Base-by-base conservation (phyloP, 1,140 invertebrate species). In the Reticulitermes speratus region DNA sequence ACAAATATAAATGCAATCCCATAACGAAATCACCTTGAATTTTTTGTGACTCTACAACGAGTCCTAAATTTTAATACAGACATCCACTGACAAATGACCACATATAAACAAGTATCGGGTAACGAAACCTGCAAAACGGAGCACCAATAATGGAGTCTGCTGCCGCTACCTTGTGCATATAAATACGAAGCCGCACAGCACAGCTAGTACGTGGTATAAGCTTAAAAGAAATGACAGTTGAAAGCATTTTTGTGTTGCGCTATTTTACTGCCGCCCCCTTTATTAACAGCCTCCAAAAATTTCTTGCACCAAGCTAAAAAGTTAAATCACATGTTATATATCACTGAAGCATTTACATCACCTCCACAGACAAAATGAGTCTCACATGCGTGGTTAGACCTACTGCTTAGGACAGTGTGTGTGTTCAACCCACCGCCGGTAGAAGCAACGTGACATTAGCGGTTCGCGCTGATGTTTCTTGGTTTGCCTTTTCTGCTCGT, bases 211-310 rank as follows among this genome's bases (percentile, higher is more conserved):
- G n/a, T 21, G 38, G 25, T 45, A n/a, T 83, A 44, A 48, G 83
- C 16, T 52, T 84, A 84, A 84, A 84, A 84, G 83, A 52, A 84
- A 84, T 84, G 45, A 52, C 52, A 84, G 44, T 84, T 84, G 83
- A 84, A 84, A 84, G 83, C 83, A 84, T 84, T 84, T 84, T 84
- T 84, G 83, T 84, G 83, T 84, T 59, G 52, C 52, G 83, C 52
- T 52, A 84, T 84, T 84, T 84, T 84, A 84, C 83, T 59, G 45
- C 83, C 83, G 52, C 9, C 83, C 65, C n/a, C 65, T 75, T 75
- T 55, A 55, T 75, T 75, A 75, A 8, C n/a, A 30, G 65, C 65
- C 65, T 8, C 59, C 16, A 25, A 75, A 75, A 75, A 75, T 75
- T 75, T 75, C 65, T 75, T 75, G 65, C 65, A 75, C n/a, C 9